A percentile compares a stretch with the other conserved stretches of the same genome.
Conservation (phyloP, 2,113 vertebrate species). For the Charina bottae region DNA sequence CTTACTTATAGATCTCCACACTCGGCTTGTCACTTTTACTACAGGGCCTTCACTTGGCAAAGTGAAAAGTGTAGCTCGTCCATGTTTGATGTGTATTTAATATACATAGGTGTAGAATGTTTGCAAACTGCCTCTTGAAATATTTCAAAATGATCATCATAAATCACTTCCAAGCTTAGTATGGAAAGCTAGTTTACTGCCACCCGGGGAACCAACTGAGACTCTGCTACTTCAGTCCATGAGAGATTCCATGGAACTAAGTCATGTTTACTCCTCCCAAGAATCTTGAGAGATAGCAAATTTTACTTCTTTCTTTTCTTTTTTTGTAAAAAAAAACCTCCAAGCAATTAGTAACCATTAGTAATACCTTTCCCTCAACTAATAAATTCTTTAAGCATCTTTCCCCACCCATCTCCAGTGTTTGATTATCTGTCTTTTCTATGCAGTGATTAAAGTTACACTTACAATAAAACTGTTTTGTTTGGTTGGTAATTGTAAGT, state of each 20-base stretch:
- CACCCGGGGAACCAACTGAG: slow-evolving; percentile 40
- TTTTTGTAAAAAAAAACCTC: slow-evolving; percentile 6
- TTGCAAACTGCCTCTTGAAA: slow-evolving; percentile 42
- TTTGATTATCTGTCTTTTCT: slow-evolving; percentile 59
- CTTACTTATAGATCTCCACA: slow-evolving; percentile 11
- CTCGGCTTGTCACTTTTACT: not conserved
- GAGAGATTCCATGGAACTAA: slow-evolving; percentile 38
- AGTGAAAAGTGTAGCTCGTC: slow-evolving; percentile 31
- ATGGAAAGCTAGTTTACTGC: not conserved
- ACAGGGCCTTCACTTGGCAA: slow-evolving; percentile 8
- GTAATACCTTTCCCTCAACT: slow-evolving; percentile 26
- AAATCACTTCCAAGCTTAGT: slow-evolving; percentile 36
- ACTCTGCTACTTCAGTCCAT: slow-evolving; percentile 15
- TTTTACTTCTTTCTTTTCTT: not conserved
- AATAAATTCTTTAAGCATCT: not conserved
- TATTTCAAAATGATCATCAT: slow-evolving; percentile 49
- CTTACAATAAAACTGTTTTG: slow-evolving; percentile 79
- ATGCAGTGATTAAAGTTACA: slow-evolving; percentile 67
- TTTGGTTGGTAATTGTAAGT: slow-evolving; percentile 74
- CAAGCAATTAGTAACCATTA: not conserved
- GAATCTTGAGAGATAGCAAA: slow-evolving; percentile 50
- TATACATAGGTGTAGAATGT: slow-evolving; percentile 52
- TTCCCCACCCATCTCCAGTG: slow-evolving; percentile 21
- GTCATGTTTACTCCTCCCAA: slow-evolving; percentile 45
- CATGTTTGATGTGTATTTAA: slow-evolving; percentile 10